Conservation (phyloP, 2,888 invertebrate species). For the Cryptus armator region DNA sequence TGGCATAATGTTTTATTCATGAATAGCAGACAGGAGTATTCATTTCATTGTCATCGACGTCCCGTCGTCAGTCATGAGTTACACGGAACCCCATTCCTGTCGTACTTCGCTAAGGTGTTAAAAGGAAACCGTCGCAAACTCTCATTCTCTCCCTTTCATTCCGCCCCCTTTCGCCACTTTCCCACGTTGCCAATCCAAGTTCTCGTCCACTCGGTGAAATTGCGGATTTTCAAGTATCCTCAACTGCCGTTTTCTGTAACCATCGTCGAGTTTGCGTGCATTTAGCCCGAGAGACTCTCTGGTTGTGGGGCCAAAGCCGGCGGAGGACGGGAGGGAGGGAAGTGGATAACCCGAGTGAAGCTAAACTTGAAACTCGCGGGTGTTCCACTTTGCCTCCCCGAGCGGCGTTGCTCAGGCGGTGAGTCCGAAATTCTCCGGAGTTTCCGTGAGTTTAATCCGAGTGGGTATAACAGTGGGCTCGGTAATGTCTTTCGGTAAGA, state of each 20-base stretch:
- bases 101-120: not conserved
- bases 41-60: constrained; percentile 1
- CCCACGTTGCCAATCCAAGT: constrained; percentile 49
- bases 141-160: not conserved
- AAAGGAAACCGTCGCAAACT: not conserved
- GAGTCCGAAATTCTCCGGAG: constrained; percentile 55
- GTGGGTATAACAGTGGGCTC: constrained; percentile 1
- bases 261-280: constrained; percentile 47
- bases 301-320: constrained; percentile 2
- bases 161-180: not conserved
- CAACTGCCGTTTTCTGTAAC: constrained; percentile 48
- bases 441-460: constrained; percentile 61
- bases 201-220: constrained; percentile 61
- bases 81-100: not conserved
- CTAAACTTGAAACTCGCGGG: constrained; percentile 60
- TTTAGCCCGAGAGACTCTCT: not conserved
- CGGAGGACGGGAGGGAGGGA: not conserved
- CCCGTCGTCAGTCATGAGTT: constrained; percentile 6
- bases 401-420: constrained; percentile 30
- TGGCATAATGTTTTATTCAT: constrained; percentile 13
- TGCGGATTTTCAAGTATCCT: constrained; percentile 58
- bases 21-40: not conserved
- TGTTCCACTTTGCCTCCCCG: constrained; percentile 4
- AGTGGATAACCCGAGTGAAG: constrained; percentile 36
- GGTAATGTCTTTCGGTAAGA: constrained; percentile 22